A percentile compares a stretch with the other conserved stretches of the same genome.
phyloP scores from a whole-genome alignment of 1,140 invertebrate species.

The Pinna nobilis region DNA sequence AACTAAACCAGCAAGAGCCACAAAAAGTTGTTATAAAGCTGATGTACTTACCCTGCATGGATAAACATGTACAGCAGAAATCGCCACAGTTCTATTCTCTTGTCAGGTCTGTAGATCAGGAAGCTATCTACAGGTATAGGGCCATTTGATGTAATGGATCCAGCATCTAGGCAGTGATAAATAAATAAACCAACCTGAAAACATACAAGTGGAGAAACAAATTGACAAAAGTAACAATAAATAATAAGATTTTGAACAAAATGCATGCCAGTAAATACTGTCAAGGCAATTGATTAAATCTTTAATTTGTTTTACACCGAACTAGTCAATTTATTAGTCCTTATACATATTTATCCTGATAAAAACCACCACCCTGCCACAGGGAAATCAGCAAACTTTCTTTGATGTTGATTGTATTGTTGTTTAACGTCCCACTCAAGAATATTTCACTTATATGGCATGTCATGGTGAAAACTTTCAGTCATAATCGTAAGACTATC shows the following conservation, averaged over 20 bases:
- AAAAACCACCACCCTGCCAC: no score
- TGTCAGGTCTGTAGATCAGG: conserved; percentile 95
- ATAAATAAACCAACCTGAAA: conserved; percentile 93
- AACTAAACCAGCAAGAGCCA: background rate
- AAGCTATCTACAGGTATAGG: conserved; percentile 94
- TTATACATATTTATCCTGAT: no score
- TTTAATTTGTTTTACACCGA: background rate
- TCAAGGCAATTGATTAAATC: background rate
- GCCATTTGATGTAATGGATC: conserved; percentile 88
- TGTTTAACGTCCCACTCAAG: no score
- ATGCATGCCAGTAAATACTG: no score
- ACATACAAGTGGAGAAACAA: conserved; percentile 24
- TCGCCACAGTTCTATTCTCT: conserved; percentile 92
- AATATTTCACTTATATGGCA: no score
- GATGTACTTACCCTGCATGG: conserved; percentile 87
- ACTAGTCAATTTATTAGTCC: no score
- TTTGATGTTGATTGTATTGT: no score
- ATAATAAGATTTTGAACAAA: no score
- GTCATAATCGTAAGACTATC: no score
- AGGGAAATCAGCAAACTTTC: no score
- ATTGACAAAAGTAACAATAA: background rate
- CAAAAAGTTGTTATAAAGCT: background rate
- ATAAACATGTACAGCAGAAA: conserved; percentile 96
- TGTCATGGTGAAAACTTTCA: no score
- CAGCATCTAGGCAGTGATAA: conserved; percentile 89